Percentiles rank a stretch among this genome's conserved stretches.
These are phyloP conservation scores for Amphiura filiformis DNA, from an alignment of 35 echinoderm and acorn worm genomes.

Conservation along the genomic window DNA sequence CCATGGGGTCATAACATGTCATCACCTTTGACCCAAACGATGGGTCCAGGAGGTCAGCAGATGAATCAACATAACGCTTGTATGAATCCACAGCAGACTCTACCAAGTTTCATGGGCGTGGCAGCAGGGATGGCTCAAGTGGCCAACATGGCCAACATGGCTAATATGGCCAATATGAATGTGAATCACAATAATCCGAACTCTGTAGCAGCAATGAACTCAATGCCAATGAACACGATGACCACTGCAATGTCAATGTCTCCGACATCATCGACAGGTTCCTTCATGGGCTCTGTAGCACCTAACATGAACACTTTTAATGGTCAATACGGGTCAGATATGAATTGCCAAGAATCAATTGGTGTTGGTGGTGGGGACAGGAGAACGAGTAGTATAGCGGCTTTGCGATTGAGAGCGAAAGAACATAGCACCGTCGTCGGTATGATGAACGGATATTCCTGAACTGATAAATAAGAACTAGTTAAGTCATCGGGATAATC, in stretches of 20 bases:
- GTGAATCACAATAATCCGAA: conserved; percentile 20
- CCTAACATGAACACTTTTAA: conserved; percentile 69
- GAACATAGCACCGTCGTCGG: conserved; percentile 87
- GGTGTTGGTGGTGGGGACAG: conserved; percentile 71
- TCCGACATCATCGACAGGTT: neutral
- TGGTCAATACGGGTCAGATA: conserved; percentile 71
- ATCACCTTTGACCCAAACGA: conserved; percentile 73
- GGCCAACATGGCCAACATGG: conserved; percentile 1
- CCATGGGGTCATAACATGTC: conserved; percentile 90
- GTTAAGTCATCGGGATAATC: no score
- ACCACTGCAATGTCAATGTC: conserved; percentile 39
- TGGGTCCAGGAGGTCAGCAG: conserved; percentile 54
- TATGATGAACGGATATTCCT: conserved; percentile 94
- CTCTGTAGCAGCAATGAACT: conserved; percentile 28
- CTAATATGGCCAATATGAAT: neutral
- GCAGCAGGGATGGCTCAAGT: conserved; percentile 23
- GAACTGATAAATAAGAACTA: conserved; percentile 8
- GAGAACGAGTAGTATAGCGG: conserved; percentile 86
- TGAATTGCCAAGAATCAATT: conserved; percentile 40
- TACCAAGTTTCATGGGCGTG: conserved; percentile 92
- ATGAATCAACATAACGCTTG: conserved; percentile 73
- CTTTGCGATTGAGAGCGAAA: conserved; percentile 79
- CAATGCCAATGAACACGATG: conserved; percentile 59
- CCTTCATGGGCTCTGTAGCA: neutral
- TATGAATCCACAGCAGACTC: conserved; percentile 77